Percentiles rank a stretch among this genome's conserved stretches.
phyloP scores from a whole-genome alignment of 2,797 vertebrate genomes.

The Otolemur crassicaudatus region DNA sequence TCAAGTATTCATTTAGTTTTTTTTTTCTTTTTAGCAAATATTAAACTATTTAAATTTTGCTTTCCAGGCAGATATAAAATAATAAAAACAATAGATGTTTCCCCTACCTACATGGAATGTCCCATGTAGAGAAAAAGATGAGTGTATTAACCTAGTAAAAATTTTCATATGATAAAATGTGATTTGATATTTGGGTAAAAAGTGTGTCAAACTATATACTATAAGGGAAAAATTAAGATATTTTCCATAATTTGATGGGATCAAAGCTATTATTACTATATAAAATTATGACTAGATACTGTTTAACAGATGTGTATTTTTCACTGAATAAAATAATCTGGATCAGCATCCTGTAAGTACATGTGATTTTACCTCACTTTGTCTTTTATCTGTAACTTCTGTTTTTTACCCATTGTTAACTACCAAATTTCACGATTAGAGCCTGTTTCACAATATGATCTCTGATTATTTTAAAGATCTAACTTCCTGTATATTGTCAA shows the following conservation, averaged over 20 bases:
- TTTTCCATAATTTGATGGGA: neutral
- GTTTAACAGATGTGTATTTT: neutral
- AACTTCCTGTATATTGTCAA: neutral
- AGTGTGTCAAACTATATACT: neutral
- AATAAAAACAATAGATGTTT: neutral
- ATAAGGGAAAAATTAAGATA: neutral
- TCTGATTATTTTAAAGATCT: neutral
- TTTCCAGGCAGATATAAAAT: neutral
- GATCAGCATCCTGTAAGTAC: neutral
- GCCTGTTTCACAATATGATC: neutral
- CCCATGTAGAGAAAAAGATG: neutral
- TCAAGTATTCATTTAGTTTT: neutral
- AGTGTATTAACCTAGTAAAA: neutral
- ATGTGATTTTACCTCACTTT: neutral
- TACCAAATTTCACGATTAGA: neutral
- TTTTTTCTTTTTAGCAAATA: constrained; percentile 2
- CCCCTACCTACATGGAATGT: too few species aligned
- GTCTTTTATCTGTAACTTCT: neutral
- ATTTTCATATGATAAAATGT: neutral
- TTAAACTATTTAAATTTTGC: neutral
- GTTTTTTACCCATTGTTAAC: neutral
- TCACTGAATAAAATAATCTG: neutral
- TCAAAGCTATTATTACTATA: neutral
- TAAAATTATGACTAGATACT: neutral
- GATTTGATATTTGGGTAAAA: neutral